Evolutionary conservation across 2,797 vertebrate species (phyloP), one percentile per base, ranked within the genome.

Genomic region (Urophycis tenuis): DNA sequence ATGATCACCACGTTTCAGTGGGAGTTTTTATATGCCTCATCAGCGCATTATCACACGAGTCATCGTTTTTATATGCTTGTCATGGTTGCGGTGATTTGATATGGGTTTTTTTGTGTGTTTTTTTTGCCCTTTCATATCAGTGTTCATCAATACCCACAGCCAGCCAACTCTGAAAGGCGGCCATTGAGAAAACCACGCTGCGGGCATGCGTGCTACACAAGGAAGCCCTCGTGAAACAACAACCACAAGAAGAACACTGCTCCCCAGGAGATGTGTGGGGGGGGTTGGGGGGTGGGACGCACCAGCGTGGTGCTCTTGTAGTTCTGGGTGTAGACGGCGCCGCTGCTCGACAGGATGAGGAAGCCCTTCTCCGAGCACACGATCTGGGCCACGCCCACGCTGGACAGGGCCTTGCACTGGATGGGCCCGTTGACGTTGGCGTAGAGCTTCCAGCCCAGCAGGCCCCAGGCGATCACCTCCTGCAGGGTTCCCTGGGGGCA

Each of bases 281-380:
- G n/a, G n/a, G n/a, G n/a, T n/a, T n/a, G 35, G 9, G 39, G 53
- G 22, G n/a, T 9, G 79, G 34, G 73, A 86, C 95, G 91, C 73
- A 98, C 98, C 94, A 99, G 93, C 0, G 95, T 94, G 80, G 98
- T 96, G 1, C 95, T 97, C 91, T 97, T 99, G 90, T 99, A 99
- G 8, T 95, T 95, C 83, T 99, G 98, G 0, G 92, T 95, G 87
- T 99, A 98, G 82, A 99, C 95, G 3, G 96, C 93, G 29, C 97
- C 97, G 1, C 93, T 97, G 86, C 95, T 94, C 29, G 96, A 96
- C 60, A 99, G 79, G 85, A 98, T 94, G 41, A 99, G 93, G 79
- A 99, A 99, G 29, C 95, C 95, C 75, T 99, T 99, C 87, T 99
- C 98, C 10, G 97, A 96, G 83, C 98, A 99, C 78, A 97, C 97